A percentile compares a stretch with the other conserved stretches of the same genome.
Conservation (phyloP, 2,113 vertebrate species). For the Menura novaehollandiae region DNA sequence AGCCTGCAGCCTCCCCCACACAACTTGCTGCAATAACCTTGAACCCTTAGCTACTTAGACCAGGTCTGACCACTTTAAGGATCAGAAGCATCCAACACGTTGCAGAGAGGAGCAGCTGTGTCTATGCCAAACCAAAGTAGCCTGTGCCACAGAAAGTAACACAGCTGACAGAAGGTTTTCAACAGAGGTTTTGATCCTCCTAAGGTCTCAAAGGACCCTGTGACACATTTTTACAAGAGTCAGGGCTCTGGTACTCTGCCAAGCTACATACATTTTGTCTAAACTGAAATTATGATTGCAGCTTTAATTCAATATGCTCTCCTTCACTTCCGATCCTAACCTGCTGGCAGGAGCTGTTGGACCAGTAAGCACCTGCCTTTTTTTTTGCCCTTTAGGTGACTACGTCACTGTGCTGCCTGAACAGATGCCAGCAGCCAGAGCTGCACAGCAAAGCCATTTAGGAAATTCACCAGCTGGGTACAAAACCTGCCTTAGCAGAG, state of each 20-base stretch:
- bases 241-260: background rate
- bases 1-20: background rate
- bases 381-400: background rate
- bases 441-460: background rate
- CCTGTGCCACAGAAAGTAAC: background rate
- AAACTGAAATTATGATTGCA: background rate
- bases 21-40: background rate
- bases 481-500: background rate
- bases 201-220: background rate
- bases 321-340: background rate
- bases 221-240: background rate
- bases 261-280: background rate
- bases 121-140: background rate
- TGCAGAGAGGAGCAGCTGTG: background rate
- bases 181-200: background rate
- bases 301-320: background rate
- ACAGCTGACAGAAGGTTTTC: background rate
- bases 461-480: background rate
- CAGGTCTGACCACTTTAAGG: background rate
- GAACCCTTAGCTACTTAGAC: background rate
- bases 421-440: background rate
- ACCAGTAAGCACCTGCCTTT: background rate
- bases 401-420: background rate
- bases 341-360: background rate
- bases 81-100: background rate